Evolutionary conservation across 1,140 invertebrate species (phyloP).

Genomic region (Zeugodacus cucurbitae): DNA sequence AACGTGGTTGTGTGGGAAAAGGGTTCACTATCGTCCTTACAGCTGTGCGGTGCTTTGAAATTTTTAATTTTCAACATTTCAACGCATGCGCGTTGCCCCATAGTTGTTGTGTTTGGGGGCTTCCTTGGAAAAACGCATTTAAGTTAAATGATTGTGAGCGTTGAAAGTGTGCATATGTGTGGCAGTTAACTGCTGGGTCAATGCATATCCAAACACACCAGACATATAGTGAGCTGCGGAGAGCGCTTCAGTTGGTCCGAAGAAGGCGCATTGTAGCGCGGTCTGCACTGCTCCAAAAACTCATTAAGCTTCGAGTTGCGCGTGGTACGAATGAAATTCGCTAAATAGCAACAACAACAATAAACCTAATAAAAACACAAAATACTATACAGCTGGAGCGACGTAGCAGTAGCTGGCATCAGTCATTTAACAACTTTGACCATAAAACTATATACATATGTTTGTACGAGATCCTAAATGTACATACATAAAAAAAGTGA

Average conservation of each 20-base stretch:
- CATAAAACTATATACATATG: conserved; percentile 4
- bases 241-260: neutral
- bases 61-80: conserved; percentile 36
- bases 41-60: neutral
- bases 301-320: conserved; percentile 60
- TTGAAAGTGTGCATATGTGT: conserved; percentile 9
- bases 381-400: neutral
- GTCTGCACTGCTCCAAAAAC: conserved; percentile 50
- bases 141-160: conserved; percentile 36
- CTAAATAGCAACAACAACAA: conserved; percentile 14
- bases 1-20: neutral
- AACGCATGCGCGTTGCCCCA: neutral
- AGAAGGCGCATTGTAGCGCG: neutral
- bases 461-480: neutral
- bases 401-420: conserved; percentile 15
- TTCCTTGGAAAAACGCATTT: conserved; percentile 46
- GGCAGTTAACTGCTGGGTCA: neutral
- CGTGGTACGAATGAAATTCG: conserved; percentile 34
- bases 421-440: conserved; percentile 28
- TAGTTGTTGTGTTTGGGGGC: neutral
- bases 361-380: neutral
- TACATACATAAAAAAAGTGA: neutral
- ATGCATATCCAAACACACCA: neutral
- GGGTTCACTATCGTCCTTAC: neutral
- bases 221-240: neutral